Conservation (phyloP, 1,140 invertebrate genomes). For the Aporrectodea caliginosa region DNA sequence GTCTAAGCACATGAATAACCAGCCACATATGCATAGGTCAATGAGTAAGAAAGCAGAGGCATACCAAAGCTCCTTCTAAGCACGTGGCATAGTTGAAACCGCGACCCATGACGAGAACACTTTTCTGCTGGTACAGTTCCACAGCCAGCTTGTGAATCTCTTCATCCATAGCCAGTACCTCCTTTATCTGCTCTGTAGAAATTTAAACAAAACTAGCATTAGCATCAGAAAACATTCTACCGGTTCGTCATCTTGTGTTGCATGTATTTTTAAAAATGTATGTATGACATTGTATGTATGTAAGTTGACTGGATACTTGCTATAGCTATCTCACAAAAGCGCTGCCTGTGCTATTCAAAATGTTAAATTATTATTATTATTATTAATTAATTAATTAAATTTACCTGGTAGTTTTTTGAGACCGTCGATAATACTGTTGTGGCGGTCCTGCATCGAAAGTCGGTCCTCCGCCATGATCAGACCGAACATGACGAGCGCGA, state of each 20-base stretch:
- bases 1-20: too few relatives aligned
- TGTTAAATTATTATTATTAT: too few relatives aligned
- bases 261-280: too few relatives aligned
- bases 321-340: too few relatives aligned
- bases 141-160: conserved; percentile 84
- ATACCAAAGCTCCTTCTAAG: conserved; percentile 90
- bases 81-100: conserved; percentile 99
- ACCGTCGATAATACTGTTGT: conserved; percentile 55
- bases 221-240: too few relatives aligned
- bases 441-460: conserved; percentile 79
- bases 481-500: conserved; percentile 98
- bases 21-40: not conserved
- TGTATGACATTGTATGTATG: too few relatives aligned
- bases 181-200: conserved; percentile 32
- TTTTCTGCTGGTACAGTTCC: conserved; percentile 88
- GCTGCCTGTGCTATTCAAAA: too few relatives aligned
- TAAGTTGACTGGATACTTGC: too few relatives aligned
- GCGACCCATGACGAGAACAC: conserved; percentile 94
- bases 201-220: not conserved
- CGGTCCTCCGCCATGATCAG: conserved; percentile 97
- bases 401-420: conserved; percentile 47
- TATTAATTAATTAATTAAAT: too few relatives aligned
- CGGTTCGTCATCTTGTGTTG: too few relatives aligned
- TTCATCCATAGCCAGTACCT: conserved; percentile 78
- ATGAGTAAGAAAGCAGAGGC: conserved; percentile 4